These are phyloP conservation scores for Salvelinus namaycush DNA, from an alignment of 2,113 vertebrate species.

Conservation along the genomic window DNA sequence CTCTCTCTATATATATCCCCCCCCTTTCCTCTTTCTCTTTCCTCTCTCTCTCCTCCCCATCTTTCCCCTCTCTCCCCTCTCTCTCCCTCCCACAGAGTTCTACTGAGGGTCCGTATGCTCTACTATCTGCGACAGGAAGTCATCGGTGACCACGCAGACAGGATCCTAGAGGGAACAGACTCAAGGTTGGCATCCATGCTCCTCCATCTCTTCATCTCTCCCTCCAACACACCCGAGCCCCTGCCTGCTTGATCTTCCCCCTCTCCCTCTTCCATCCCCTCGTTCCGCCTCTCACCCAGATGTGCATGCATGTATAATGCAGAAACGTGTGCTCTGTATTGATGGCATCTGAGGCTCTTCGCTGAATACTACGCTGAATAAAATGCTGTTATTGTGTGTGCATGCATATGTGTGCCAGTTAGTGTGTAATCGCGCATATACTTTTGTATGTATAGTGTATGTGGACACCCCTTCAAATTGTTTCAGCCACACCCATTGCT, in stretches of 20 bases:
- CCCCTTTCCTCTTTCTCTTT: too few species aligned
- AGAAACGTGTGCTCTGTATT: constrained; percentile 66
- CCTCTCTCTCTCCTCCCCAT: too few species aligned
- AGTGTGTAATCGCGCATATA: too few species aligned
- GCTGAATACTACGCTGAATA: constrained; percentile 42
- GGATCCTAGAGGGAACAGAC: constrained; percentile 93
- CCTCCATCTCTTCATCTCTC: constrained; percentile 14
- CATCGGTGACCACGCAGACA: constrained; percentile 95
- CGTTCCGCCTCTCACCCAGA: constrained; percentile 65
- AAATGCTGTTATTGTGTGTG: constrained; percentile 1
- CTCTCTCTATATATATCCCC: too few species aligned
- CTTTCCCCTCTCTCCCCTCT: too few species aligned
- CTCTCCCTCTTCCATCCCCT: constrained; percentile 15
- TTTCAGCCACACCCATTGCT: too few species aligned
- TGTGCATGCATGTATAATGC: constrained; percentile 73
- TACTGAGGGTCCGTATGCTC: constrained; percentile 99
- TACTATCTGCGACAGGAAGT: constrained; percentile 99
- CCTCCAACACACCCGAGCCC: constrained; percentile 21
- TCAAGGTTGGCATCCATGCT: constrained; percentile 82
- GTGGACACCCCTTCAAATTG: too few species aligned
- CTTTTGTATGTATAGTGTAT: too few species aligned
- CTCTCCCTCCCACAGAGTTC: constrained; percentile 79
- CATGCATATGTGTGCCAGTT: background rate
- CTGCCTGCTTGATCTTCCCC: constrained; percentile 15
- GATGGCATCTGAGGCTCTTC: constrained; percentile 37